Base-by-base conservation (phyloP, 2,113 vertebrate genomes). In the Ceyx melanurus region DNA sequence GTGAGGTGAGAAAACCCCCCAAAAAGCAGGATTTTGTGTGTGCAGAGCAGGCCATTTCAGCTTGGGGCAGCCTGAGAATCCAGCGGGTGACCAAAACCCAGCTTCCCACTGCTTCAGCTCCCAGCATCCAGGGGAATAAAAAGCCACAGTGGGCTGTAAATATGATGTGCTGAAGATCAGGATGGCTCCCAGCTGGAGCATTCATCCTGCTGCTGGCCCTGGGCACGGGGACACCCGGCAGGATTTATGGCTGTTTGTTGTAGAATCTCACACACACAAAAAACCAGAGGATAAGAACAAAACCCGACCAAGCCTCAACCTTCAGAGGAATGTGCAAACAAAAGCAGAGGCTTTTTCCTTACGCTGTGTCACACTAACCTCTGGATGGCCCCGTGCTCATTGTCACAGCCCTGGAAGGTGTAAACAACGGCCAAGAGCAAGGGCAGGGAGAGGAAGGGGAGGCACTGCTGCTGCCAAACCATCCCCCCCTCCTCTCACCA, bases 171-270 rank as follows among this genome's bases (percentile, higher is more conserved):
- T 16, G 23, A 33, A 61, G 65, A 48, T 20, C 13, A 5, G 23
- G 31, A 73, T 15, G 71, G 20, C 45, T 25, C 45, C 29, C 26
- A 78, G 73, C 37, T 18, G 73, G 68, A 74, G 82, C 62, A 58
- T 65, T 90, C 42, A 61, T 37, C 35, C 35, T 20, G 54, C 5
- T 51, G 48, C 48, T 74, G n/a, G 68, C 84, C 62, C 56, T 45
- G 75, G 95, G 94, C 85, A 84, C 14, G 3, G 22, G 42, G 23
- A 70, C 77, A 53, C 40, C 37, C 37, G 37, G 77, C 79, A 84
- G 94, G 92, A 96, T 96, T 95, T 95, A 94, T 73, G 86, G 87
- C 66, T 89, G 42, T 95, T 96, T 95, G 90, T 17, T 45, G 70
- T 68, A 86, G 65, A 50, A 50, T 23, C 21, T 11, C 11, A 7